Conservation (phyloP, 2,888 invertebrate genomes). For the Ornithoptera alexandrae region DNA sequence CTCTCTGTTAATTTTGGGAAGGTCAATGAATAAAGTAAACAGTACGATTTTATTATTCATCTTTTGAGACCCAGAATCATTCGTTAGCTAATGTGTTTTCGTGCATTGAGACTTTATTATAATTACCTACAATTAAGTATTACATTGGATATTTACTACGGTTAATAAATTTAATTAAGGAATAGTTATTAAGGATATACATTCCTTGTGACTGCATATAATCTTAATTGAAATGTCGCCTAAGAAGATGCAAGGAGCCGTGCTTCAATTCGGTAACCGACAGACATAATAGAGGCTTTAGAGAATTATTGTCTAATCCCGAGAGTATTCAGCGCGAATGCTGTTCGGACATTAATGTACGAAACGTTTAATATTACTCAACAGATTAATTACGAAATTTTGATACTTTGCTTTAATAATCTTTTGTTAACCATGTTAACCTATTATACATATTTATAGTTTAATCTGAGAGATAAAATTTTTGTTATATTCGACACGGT, state of each 20-base stretch:
- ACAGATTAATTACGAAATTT: background rate
- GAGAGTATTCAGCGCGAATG: conserved; percentile 57
- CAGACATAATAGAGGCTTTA: conserved; percentile 67
- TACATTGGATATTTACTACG: no score
- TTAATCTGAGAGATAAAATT: no score
- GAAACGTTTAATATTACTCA: conserved; percentile 17
- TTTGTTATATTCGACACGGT: no score
- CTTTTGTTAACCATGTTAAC: no score
- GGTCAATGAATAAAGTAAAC: conserved; percentile 73
- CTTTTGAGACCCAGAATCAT: conserved; percentile 50
- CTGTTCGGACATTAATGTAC: conserved; percentile 38
- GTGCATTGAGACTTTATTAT: conserved; percentile 29
- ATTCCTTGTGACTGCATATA: conserved; percentile 38
- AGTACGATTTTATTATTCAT: conserved; percentile 66
- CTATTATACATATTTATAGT: no score
- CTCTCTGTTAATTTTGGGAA: conserved; percentile 68
- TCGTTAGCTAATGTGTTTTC: conserved; percentile 43
- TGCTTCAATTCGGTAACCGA: conserved; percentile 72
- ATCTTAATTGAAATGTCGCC: conserved; percentile 75
- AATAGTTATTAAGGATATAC: no score
- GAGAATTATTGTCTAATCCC: conserved; percentile 76
- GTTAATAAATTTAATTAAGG: no score
- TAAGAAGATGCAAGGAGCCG: conserved; percentile 50
- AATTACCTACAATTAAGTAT: background rate
- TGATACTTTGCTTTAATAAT: no score